A percentile compares a stretch with the other conserved stretches of the same genome.
phyloP scores from a whole-genome alignment of 2,888 invertebrate genomes.

The Tiliacea aurago region DNA sequence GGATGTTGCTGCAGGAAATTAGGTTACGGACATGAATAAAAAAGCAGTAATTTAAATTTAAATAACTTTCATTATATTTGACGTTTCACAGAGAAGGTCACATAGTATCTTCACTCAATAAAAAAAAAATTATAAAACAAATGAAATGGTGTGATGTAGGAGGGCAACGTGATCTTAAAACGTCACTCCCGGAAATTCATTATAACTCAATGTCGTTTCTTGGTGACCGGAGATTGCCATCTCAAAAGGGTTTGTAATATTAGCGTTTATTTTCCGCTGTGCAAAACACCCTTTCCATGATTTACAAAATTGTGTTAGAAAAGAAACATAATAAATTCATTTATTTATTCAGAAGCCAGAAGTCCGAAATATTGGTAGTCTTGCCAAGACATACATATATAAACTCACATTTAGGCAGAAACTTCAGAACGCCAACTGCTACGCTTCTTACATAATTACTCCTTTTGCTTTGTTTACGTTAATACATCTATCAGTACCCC shows the following conservation, averaged over 20 bases:
- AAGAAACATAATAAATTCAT: neutral
- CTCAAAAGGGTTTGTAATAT: constrained; percentile 27
- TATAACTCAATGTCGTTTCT: constrained; percentile 8
- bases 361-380: neutral
- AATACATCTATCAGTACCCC: too few relatives aligned
- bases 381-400: neutral
- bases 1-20: too few relatives aligned
- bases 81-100: too few relatives aligned
- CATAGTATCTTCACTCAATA: too few relatives aligned
- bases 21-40: too few relatives aligned
- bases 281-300: neutral
- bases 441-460: too few relatives aligned
- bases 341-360: neutral
- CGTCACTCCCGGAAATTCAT: constrained; percentile 26
- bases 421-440: too few relatives aligned
- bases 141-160: neutral
- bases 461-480: too few relatives aligned
- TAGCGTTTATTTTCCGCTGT: constrained; percentile 4
- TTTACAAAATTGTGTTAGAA: neutral
- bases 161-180: neutral
- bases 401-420: too few relatives aligned
- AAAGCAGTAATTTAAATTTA: too few relatives aligned
- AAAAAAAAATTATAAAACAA: too few relatives aligned
- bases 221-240: constrained; percentile 38
- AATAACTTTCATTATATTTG: too few relatives aligned